A percentile compares a stretch with the other conserved stretches of the same genome.
Conservation (phyloP, 2,113 vertebrate species). For the Oreotrochilus melanogaster region DNA sequence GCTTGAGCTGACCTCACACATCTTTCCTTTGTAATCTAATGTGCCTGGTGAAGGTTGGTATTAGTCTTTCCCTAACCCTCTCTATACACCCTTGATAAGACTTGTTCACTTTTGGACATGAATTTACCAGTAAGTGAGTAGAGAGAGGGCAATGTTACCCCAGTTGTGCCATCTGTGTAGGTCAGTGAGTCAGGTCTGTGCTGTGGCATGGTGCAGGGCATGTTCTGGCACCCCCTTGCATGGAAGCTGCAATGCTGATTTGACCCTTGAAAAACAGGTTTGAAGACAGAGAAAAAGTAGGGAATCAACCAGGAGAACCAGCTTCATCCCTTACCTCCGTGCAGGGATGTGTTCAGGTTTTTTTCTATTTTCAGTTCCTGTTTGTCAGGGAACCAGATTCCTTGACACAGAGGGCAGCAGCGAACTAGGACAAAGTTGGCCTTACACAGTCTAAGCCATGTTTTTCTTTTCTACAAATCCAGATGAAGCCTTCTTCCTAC, state of each 20-base stretch:
- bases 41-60: neutral
- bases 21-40: neutral
- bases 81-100: neutral
- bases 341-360: neutral
- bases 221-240: neutral
- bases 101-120: neutral
- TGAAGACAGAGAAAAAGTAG: neutral
- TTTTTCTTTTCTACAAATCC: neutral
- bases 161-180: neutral
- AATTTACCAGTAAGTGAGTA: neutral
- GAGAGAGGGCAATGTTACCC: neutral
- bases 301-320: neutral
- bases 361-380: neutral
- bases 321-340: neutral
- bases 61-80: neutral
- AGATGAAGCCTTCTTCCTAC: neutral
- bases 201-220: neutral
- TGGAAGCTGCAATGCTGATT: neutral
- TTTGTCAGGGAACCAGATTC: neutral
- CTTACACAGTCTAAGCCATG: neutral
- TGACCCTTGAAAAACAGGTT: neutral
- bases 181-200: rapidly evolving
- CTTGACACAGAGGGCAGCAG: neutral
- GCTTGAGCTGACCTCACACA: neutral
- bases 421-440: neutral